Evolutionary conservation across 1,140 invertebrate species (phyloP).

Genomic region (Caenorhabditis brenneri): DNA sequence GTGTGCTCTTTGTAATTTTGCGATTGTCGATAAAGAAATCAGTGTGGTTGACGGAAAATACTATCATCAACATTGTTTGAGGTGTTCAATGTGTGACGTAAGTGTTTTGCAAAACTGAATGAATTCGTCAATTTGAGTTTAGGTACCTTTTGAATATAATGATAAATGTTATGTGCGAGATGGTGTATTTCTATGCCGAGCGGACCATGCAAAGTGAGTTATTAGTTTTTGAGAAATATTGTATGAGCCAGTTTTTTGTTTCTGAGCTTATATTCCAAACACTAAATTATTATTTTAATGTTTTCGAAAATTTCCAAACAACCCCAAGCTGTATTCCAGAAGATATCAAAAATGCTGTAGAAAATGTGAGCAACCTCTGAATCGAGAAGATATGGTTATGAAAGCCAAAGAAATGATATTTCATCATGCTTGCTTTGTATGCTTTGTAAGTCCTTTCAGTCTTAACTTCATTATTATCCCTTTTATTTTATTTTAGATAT

Average conservation of each 20-base stretch:
- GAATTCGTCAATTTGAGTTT: not conserved
- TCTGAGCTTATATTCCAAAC: no score
- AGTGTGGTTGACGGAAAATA: conserved; percentile 7
- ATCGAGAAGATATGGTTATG: conserved; percentile 1
- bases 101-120: not conserved
- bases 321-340: no score
- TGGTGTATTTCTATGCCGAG: not conserved
- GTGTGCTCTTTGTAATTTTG: not conserved
- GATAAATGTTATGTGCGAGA: not conserved
- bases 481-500: not conserved
- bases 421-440: not conserved
- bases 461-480: not conserved
- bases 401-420: not conserved
- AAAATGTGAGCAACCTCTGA: conserved; percentile 6
- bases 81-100: conserved; percentile 2
- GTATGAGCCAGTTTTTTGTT: no score
- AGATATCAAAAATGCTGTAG: conserved; percentile 5
- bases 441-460: not conserved
- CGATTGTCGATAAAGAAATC: conserved; percentile 14
- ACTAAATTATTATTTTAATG: no score
- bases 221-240: no score
- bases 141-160: not conserved
- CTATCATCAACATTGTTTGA: not conserved
- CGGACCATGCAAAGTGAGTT: conserved; percentile 12
- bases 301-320: no score